Evolutionary conservation across 2,797 vertebrate genomes (phyloP).

Genomic region (Macropus fuliginosus): DNA sequence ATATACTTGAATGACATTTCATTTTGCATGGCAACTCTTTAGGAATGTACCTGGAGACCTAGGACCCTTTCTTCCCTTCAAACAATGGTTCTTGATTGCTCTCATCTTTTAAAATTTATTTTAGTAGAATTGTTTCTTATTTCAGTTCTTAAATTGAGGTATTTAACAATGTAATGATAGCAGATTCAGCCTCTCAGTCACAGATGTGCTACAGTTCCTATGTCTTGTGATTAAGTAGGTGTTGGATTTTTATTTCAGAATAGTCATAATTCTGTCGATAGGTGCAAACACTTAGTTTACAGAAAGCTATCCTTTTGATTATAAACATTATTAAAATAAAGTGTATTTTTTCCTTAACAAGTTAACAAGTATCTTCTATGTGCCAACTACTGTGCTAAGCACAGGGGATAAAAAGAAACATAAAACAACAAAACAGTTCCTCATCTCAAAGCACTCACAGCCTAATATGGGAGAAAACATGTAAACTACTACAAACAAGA

Average conservation of each 20-base stretch:
- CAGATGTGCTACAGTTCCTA: conserved; percentile 34
- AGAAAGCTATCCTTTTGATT: conserved; percentile 41
- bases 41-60: conserved; percentile 25
- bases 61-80: neutral
- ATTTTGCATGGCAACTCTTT: conserved; percentile 1
- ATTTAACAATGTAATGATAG: conserved; percentile 26
- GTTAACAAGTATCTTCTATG: no score
- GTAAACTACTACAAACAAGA: no score
- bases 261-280: conserved; percentile 14
- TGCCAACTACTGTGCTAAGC: no score
- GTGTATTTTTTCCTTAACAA: neutral
- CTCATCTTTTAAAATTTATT: neutral
- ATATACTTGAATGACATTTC: neutral
- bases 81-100: neutral
- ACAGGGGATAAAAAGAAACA: no score
- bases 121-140: neutral
- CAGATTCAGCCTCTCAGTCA: conserved; percentile 32
- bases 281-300: neutral
- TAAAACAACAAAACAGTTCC: no score
- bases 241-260: conserved; percentile 11
- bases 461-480: no score
- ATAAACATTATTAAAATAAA: neutral
- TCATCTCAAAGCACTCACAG: no score
- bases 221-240: conserved; percentile 23
- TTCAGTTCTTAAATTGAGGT: conserved; percentile 38